Evolutionary conservation across 1,140 invertebrate genomes (phyloP).

Genomic region (Meloidogyne chitwoodi): DNA sequence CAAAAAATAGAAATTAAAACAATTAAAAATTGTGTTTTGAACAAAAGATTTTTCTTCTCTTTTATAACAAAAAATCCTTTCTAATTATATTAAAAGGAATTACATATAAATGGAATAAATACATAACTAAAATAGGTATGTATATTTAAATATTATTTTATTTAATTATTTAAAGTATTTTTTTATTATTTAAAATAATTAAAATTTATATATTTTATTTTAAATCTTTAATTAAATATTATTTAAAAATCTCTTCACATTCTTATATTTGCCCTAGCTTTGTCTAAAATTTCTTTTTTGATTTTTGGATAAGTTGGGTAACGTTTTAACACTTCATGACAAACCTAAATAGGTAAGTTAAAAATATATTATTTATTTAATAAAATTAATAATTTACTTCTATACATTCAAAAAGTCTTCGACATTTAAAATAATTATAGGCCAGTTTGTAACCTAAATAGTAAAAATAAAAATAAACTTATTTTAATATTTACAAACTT

Average conservation of each 20-base stretch:
- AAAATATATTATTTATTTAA: neutral
- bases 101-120: no score
- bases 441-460: conserved; percentile 72
- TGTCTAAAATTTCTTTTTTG: conserved; percentile 86
- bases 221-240: no score
- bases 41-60: no score
- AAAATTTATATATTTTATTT: no score
- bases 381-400: conserved; percentile 62
- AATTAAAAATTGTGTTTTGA: no score
- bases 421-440: conserved; percentile 83
- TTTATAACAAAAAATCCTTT: no score
- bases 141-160: no score
- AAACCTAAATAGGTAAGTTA: conserved; percentile 60
- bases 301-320: conserved; percentile 85
- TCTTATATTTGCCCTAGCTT: conserved; percentile 71
- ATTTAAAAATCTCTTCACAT: conserved; percentile 17
- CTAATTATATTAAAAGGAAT: no score
- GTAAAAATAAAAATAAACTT: neutral
- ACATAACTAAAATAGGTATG: no score
- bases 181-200: no score
- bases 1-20: no score
- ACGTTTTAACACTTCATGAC: conserved; percentile 74
- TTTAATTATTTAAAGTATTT: no score
- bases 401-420: conserved; percentile 79
- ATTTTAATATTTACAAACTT: neutral